Base-by-base conservation (phyloP, 2,888 invertebrate species). In the Noctua fimbriata region DNA sequence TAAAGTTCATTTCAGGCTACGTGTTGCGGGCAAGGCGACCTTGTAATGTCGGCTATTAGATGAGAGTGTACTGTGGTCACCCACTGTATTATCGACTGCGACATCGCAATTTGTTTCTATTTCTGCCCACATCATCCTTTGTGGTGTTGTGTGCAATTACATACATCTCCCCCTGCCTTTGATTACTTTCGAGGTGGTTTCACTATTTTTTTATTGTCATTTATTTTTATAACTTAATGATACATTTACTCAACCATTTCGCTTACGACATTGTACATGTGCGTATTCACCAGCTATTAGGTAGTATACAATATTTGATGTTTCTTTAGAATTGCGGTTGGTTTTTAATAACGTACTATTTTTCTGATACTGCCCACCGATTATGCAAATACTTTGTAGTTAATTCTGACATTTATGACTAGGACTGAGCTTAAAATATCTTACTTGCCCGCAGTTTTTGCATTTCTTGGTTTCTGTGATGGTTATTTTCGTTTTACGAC, bases 81-180 rank as follows among this genome's bases (percentile, higher is more conserved):
- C 79, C 81, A 83, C 81, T 88, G 89, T 90, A 92, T 94, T 94
- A 94, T 94, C 93, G 92, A 90, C 88, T 92, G 93, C 93, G 94
- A 95, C 94, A 93, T 91, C 87, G 92, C 92, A 94, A 94, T 94
- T 94, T 94, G 93, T 94, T 94, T 94, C 93, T 94, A 94, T 93
- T 94, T 94, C 91, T 94, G 92, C 92, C 87, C 92, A 90, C 92
- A 91, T 90, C 89, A 90, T 92, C 90, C 90, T 92, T 94, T 94
- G 94, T 93, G 93, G 94, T 93, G 88, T 90, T 90, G 86, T 90
- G 84, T 91, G 92, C 92, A 95, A 95, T 95, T 94, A 95, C 91
- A 92, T 92, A 92, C 88, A 91, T 92, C 92, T 92, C 90, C 88
- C 83, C 88, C 90, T 88, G 80, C 88, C 82, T 92, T 92, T 93